Conservation (phyloP, 2,888 invertebrate species). For the Oscheius sp. region DNA sequence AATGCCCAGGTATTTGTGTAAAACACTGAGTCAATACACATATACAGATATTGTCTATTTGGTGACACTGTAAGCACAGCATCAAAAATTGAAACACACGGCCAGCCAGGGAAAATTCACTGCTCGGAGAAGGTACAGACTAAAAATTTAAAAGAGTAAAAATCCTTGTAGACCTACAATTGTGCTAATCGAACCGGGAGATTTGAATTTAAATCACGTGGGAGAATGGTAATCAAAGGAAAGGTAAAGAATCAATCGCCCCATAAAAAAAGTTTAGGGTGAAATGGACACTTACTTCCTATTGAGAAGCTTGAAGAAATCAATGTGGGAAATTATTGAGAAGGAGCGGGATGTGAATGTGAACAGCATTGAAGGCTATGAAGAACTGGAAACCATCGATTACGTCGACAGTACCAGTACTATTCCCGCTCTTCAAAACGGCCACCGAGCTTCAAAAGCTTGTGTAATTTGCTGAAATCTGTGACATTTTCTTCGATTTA, state of each 20-base stretch:
- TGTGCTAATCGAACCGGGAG: slow-evolving; percentile 61
- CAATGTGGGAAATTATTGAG: slow-evolving; percentile 69
- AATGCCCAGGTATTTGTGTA: slow-evolving; percentile 55
- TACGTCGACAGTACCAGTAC: background rate
- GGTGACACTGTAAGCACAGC: slow-evolving; percentile 66
- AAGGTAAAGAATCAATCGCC: slow-evolving; percentile 32
- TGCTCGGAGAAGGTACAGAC: slow-evolving; percentile 45
- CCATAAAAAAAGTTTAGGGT: slow-evolving; percentile 37
- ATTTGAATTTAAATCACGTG: slow-evolving; percentile 64
- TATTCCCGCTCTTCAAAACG: background rate
- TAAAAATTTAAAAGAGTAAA: background rate
- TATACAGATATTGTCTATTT: slow-evolving; percentile 58
- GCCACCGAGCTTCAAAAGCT: background rate
- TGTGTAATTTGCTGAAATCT: slow-evolving; percentile 9
- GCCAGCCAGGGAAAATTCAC: slow-evolving; percentile 62
- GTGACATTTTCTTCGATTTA: too few species aligned
- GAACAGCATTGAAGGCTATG: slow-evolving; percentile 68
- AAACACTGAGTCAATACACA: background rate
- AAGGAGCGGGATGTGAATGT: slow-evolving; percentile 62
- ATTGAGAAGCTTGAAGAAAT: slow-evolving; percentile 61
- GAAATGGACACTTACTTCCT: slow-evolving; percentile 66
- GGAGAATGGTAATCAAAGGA: slow-evolving; percentile 60
- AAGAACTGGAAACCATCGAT: slow-evolving; percentile 54
- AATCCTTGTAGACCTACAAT: slow-evolving; percentile 42
- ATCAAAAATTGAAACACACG: slow-evolving; percentile 60